phyloP scores from a whole-genome alignment of 2,888 invertebrate species.

The Leptinotarsa haldemani region DNA sequence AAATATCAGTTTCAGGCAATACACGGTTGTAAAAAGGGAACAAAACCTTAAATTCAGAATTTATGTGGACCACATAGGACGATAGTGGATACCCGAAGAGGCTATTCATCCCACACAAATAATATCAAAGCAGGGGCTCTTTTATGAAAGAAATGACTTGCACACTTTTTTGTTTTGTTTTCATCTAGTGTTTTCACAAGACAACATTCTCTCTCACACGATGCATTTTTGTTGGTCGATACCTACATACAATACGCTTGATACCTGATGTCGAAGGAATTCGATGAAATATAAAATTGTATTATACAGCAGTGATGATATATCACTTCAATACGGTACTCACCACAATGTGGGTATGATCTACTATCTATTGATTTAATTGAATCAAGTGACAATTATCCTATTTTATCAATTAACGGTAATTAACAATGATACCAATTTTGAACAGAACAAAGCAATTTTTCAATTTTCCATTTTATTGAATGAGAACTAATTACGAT shows the following conservation, averaged over 20 bases:
- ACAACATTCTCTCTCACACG: not conserved
- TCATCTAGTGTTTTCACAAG: slow-evolving; percentile 56
- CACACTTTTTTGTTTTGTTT: slow-evolving; percentile 44
- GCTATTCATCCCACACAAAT: slow-evolving; percentile 52
- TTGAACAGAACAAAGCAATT: not conserved
- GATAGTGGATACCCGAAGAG: slow-evolving; percentile 48
- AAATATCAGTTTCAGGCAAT: slow-evolving; percentile 41
- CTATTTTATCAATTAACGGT: slow-evolving; percentile 6
- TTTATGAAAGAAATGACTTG: slow-evolving; percentile 58
- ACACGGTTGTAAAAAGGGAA: slow-evolving; percentile 36
- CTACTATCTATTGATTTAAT: not conserved
- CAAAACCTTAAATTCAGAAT: slow-evolving; percentile 52
- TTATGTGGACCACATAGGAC: slow-evolving; percentile 60
- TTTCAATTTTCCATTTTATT: too few relatives aligned
- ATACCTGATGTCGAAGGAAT: slow-evolving; percentile 1
- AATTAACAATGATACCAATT: not conserved
- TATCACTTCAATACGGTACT: not conserved
- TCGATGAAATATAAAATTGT: not conserved
- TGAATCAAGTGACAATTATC: slow-evolving; percentile 20
- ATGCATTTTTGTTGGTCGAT: not conserved
- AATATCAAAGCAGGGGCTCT: slow-evolving; percentile 58
- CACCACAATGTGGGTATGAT: too few relatives aligned
- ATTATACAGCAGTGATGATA: not conserved
- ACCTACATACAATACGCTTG: slow-evolving; percentile 4
- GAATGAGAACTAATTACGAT: too few relatives aligned